Evolutionary conservation across 2,113 vertebrate genomes (phyloP).

Genomic region (Thalassoma bifasciatum): DNA sequence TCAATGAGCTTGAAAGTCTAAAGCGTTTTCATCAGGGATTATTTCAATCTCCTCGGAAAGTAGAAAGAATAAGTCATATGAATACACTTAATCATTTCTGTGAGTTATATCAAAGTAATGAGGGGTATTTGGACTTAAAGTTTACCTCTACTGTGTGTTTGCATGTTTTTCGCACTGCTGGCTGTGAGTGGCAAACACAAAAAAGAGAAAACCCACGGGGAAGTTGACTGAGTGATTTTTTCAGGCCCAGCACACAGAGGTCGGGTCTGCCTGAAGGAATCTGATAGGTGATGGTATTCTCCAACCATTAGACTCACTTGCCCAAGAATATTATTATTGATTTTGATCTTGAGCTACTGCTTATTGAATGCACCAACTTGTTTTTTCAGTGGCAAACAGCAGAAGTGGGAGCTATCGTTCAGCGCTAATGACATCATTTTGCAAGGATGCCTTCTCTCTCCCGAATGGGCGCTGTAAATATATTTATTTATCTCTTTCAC

Average conservation of each 20-base stretch:
- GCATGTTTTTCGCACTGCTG: neutral
- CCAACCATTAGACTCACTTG: conserved; percentile 59
- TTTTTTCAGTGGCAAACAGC: conserved; percentile 66
- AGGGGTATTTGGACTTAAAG: neutral
- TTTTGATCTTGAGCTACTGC: conserved; percentile 74
- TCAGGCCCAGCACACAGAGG: conserved; percentile 28
- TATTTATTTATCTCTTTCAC: conserved; percentile 64
- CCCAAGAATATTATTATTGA: conserved; percentile 80
- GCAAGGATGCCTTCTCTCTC: conserved; percentile 52
- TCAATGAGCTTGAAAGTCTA: conserved; percentile 11
- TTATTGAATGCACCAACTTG: conserved; percentile 60
- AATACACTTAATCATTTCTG: conserved; percentile 1
- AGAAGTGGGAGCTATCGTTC: conserved; percentile 68
- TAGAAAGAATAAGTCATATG: neutral
- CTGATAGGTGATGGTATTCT: conserved; percentile 61
- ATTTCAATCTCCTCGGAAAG: conserved; percentile 23
- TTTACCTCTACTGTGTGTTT: neutral
- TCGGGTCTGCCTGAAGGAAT: conserved; percentile 28
- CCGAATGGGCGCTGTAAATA: conserved; percentile 56
- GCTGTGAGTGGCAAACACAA: neutral
- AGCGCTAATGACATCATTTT: conserved; percentile 75
- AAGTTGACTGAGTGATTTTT: conserved; percentile 55
- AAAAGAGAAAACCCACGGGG: conserved; percentile 17
- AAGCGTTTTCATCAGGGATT: conserved; percentile 20
- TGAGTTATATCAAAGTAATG: conserved; percentile 8